Evolutionary conservation across 1,140 invertebrate species (phyloP).

Genomic region (Chelonus insularis): DNA sequence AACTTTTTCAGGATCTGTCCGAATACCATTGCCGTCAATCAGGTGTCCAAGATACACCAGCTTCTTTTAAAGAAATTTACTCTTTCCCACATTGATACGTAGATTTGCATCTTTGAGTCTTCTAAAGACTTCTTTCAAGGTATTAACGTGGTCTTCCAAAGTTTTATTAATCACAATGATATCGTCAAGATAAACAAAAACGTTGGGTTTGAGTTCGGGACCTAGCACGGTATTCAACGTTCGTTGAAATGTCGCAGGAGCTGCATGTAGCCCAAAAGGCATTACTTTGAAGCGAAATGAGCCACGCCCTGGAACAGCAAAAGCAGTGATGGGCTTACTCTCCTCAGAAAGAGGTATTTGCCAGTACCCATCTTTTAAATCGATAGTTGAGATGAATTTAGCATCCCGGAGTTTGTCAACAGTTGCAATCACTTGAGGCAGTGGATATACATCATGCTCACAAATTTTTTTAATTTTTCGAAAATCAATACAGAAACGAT

Average conservation of each 20-base stretch:
- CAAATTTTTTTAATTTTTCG: slow-evolving; percentile 52
- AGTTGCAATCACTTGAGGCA: slow-evolving; percentile 57
- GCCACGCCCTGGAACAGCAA: slow-evolving; percentile 32
- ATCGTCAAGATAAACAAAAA: slow-evolving; percentile 38
- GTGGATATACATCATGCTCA: slow-evolving; percentile 51
- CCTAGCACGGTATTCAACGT: slow-evolving; percentile 30
- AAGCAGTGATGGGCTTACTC: slow-evolving; percentile 21
- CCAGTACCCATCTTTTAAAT: slow-evolving; percentile 30
- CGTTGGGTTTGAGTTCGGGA: slow-evolving; percentile 12
- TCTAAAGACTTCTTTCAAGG: not conserved
- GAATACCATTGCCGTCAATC: not conserved
- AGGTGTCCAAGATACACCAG: not conserved
- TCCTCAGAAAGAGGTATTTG: slow-evolving; percentile 32
- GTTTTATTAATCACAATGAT: slow-evolving; percentile 1
- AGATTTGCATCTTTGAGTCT: not conserved
- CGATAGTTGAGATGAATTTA: slow-evolving; percentile 45
- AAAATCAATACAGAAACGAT: slow-evolving; percentile 58
- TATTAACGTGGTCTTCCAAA: not conserved
- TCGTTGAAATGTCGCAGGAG: slow-evolving; percentile 41
- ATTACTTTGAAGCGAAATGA: slow-evolving; percentile 41
- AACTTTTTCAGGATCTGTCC: not conserved
- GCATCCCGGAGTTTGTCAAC: slow-evolving; percentile 48
- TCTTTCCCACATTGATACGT: not conserved
- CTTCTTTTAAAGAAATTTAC: not conserved
- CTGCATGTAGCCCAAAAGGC: slow-evolving; percentile 45